Evolutionary conservation across 53 echinoderm and acorn worm genomes (phyloP).

Genomic region (Echinometra lucunter): DNA sequence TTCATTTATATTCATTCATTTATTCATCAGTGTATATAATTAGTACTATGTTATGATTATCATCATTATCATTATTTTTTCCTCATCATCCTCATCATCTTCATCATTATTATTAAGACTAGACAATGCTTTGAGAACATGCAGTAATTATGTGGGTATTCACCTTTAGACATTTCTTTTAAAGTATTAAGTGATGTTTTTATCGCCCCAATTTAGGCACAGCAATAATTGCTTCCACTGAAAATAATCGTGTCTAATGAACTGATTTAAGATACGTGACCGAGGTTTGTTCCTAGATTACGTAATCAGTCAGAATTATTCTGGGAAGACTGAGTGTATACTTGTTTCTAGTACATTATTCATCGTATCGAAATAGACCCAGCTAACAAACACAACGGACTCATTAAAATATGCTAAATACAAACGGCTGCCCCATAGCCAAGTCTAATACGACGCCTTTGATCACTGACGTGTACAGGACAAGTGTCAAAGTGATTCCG

Average conservation of each 20-base stretch:
- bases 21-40: too few species aligned
- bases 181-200: too few species aligned
- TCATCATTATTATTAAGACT: too few species aligned
- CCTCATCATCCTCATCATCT: too few species aligned
- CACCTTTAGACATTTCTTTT: too few species aligned
- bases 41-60: too few species aligned
- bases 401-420: conserved; percentile 18
- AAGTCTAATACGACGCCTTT: background rate
- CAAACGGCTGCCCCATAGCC: background rate
- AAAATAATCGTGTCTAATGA: background rate
- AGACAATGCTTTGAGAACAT: too few species aligned
- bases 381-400: background rate
- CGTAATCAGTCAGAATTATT: conserved; percentile 14
- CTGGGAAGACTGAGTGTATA: background rate
- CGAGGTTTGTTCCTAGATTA: background rate
- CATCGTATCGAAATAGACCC: background rate
- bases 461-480: background rate
- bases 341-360: background rate
- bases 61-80: too few species aligned
- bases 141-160: too few species aligned
- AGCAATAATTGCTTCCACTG: conserved; percentile 2
- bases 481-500: background rate
- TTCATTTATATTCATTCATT: too few species aligned
- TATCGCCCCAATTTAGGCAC: background rate
- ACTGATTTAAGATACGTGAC: too few species aligned